Conservation (phyloP, 2,113 vertebrate species). For the Hydrolagus affinis region DNA sequence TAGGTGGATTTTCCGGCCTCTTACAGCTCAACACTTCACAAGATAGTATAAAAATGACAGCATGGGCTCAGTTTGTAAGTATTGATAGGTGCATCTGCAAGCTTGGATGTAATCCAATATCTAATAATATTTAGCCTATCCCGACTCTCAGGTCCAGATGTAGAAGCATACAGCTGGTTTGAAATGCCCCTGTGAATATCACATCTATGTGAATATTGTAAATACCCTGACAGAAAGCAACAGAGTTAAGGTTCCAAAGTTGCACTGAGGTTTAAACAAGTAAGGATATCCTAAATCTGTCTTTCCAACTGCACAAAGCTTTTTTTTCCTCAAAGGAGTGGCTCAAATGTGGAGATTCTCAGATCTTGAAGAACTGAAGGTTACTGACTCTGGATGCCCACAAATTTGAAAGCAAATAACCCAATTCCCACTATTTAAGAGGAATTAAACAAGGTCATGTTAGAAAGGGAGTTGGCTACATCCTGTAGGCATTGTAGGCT, state of each 20-base stretch:
- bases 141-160: background rate
- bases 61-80: background rate
- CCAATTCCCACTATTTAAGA: background rate
- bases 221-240: background rate
- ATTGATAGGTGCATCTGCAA: background rate
- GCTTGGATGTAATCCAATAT: background rate
- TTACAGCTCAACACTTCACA: too few species aligned
- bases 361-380: background rate
- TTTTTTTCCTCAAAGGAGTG: background rate
- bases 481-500: background rate
- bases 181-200: background rate
- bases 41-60: too few species aligned
- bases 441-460: background rate
- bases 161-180: constrained; percentile 22
- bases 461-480: background rate
- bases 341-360: background rate
- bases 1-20: too few species aligned
- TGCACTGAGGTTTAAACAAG: background rate
- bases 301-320: background rate
- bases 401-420: background rate
- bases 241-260: background rate
- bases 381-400: background rate
- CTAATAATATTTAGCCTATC: background rate
- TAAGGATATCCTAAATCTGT: background rate
- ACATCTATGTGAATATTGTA: background rate